Conservation (phyloP, 2,888 invertebrate genomes). For the Diplolepis rosae region DNA sequence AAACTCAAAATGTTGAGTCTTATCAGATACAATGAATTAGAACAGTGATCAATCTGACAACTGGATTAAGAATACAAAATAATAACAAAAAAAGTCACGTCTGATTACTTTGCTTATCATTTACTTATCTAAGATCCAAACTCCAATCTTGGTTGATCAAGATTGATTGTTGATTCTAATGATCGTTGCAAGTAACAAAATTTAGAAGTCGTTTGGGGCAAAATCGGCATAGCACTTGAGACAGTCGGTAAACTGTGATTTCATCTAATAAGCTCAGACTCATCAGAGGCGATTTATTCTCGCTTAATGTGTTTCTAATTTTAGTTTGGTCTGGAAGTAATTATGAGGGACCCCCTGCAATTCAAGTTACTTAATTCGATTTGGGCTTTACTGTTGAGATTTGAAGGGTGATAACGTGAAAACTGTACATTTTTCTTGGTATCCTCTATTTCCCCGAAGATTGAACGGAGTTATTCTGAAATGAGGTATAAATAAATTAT, state of each 20-base stretch:
- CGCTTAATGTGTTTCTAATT: slow-evolving; percentile 51
- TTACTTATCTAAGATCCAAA: background rate
- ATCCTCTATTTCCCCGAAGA: background rate
- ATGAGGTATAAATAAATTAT: background rate
- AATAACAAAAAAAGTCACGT: background rate
- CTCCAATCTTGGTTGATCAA: background rate
- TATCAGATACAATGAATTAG: background rate
- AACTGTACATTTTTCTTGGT: background rate
- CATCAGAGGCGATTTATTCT: background rate
- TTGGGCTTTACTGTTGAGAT: slow-evolving; percentile 52
- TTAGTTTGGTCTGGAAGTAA: slow-evolving; percentile 48
- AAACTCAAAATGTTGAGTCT: background rate
- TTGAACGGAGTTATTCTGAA: background rate
- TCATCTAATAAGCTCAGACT: slow-evolving; percentile 6
- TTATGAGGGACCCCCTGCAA: slow-evolving; percentile 46
- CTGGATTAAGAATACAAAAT: background rate
- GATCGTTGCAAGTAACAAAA: background rate
- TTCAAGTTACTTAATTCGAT: slow-evolving; percentile 53
- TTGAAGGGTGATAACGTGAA: slow-evolving; percentile 54
- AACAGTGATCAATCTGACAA: background rate
- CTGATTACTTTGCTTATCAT: background rate
- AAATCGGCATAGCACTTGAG: slow-evolving; percentile 14
- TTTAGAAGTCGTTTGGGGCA: background rate
- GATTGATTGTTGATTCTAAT: slow-evolving; percentile 9
- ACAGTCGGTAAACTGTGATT: slow-evolving; percentile 23